Evolutionary conservation across 2,113 vertebrate species (phyloP).

Genomic region (Pionites leucogaster): DNA sequence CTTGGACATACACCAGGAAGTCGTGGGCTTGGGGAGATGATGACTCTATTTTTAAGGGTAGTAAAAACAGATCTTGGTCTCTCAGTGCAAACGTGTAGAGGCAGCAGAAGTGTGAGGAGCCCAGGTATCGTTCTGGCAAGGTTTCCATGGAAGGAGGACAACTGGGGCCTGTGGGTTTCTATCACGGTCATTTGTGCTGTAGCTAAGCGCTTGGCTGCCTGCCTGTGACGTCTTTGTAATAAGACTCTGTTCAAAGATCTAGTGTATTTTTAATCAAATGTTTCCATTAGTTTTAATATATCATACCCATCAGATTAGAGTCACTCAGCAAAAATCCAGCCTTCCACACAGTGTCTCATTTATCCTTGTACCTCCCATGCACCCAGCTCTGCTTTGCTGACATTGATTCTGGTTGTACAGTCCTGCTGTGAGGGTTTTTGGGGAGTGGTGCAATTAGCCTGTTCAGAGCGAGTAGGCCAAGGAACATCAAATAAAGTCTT

Average conservation of each 20-base stretch:
- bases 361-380: background rate
- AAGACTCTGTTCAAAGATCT: background rate
- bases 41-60: background rate
- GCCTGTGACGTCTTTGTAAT: background rate
- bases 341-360: background rate
- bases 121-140: background rate
- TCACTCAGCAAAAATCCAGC: background rate
- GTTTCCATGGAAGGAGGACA: background rate
- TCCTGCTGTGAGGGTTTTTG: background rate
- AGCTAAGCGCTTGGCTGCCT: background rate
- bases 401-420: background rate
- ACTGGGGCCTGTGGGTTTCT: background rate
- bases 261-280: constrained; percentile 19
- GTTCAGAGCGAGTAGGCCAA: constrained; percentile 27
- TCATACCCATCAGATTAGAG: constrained; percentile 7
- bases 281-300: constrained; percentile 47
- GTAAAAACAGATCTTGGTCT: background rate
- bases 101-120: background rate
- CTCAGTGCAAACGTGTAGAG: background rate
- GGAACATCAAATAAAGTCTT: constrained; percentile 59
- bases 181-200: background rate
- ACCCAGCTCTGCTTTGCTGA: background rate
- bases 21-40: background rate
- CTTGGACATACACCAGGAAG: background rate
- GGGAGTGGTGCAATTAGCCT: background rate